Conservation (phyloP, 2,888 invertebrate species). For the Platycheirus albimanus region DNA sequence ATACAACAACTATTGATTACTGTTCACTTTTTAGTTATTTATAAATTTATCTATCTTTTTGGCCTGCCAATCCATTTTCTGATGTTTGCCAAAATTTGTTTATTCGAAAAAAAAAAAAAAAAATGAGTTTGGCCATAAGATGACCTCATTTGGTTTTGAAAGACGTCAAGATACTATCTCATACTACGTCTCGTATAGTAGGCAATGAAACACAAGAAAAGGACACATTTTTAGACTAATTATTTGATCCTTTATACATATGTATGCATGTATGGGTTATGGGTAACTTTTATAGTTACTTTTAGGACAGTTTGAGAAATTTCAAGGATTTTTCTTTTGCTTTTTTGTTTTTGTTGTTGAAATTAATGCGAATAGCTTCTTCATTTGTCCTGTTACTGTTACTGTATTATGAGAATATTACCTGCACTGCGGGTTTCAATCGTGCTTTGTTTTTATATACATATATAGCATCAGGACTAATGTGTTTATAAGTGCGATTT, state of each 20-base stretch:
- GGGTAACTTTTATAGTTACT: background rate
- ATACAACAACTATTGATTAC: slow-evolving; percentile 40
- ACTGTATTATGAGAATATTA: slow-evolving; percentile 22
- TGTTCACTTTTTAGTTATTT: slow-evolving; percentile 55
- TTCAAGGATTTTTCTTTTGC: slow-evolving; percentile 8
- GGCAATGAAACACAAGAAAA: slow-evolving; percentile 11
- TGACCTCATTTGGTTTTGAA: slow-evolving; percentile 31
- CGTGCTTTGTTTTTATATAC: background rate
- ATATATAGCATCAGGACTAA: background rate
- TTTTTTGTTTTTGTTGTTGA: too few species aligned
- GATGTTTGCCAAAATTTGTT: slow-evolving; percentile 16
- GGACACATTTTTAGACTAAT: background rate
- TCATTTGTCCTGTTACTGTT: slow-evolving; percentile 11
- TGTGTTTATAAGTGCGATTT: slow-evolving; percentile 32
- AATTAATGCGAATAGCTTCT: slow-evolving; percentile 29
- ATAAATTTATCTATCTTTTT: slow-evolving; percentile 33
- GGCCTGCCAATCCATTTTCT: slow-evolving; percentile 36
- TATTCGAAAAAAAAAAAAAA: background rate
- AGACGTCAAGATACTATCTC: background rate
- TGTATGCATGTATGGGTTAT: too few species aligned
- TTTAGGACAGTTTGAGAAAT: slow-evolving; percentile 8
- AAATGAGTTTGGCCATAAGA: background rate
- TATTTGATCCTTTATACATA: too few species aligned
- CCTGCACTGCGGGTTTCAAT: slow-evolving; percentile 35
- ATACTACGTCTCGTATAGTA: too few species aligned